phyloP scores from a whole-genome alignment of 1,140 invertebrate genomes.

The Heliconius eleuchia region DNA sequence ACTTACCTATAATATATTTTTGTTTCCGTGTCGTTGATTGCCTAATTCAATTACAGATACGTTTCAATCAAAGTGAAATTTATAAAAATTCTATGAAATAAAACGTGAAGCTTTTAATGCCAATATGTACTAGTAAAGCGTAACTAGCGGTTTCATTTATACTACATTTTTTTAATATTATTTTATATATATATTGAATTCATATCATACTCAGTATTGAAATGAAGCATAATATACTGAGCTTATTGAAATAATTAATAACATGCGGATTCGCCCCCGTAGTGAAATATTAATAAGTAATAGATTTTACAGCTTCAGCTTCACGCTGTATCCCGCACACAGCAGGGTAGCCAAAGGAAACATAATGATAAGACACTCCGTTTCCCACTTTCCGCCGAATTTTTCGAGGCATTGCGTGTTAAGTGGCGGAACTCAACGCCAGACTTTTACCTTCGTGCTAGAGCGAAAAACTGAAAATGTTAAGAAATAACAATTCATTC shows the following conservation, averaged over 20 bases:
- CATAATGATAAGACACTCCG: too few relatives aligned
- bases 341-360: too few relatives aligned
- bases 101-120: background rate
- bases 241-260: background rate
- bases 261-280: too few relatives aligned
- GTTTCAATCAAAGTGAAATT: slow-evolving; percentile 11
- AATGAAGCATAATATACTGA: background rate
- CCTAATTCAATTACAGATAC: slow-evolving; percentile 1
- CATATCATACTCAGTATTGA: background rate
- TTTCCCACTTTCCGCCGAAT: too few relatives aligned
- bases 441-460: too few relatives aligned
- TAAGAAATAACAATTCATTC: too few relatives aligned
- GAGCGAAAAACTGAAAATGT: too few relatives aligned
- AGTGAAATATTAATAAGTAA: too few relatives aligned
- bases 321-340: too few relatives aligned
- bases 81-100: background rate
- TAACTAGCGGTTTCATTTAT: slow-evolving; percentile 7
- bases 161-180: background rate
- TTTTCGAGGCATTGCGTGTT: too few relatives aligned
- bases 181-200: background rate
- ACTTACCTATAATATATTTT: background rate
- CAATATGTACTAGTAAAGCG: background rate
- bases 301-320: too few relatives aligned
- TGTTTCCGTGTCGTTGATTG: slow-evolving; percentile 2
- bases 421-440: too few relatives aligned